Base-by-base conservation (phyloP, 2,113 vertebrate species). In the Pan troglodytes region DNA sequence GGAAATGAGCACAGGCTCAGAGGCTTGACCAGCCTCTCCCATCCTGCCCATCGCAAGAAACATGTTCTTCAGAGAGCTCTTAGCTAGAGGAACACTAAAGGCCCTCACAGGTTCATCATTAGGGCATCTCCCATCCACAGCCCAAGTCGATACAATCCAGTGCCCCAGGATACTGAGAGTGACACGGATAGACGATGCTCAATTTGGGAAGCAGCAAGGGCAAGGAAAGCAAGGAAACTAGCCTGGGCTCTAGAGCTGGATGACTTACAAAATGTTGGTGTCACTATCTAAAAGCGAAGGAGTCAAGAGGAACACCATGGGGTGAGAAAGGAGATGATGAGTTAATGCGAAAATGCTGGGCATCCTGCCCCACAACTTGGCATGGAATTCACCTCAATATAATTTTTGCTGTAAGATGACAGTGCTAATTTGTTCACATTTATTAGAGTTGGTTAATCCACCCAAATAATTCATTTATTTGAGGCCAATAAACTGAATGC, bases 351-450 rank as follows among this genome's bases (percentile, higher is more conserved):
- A 25, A 3, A 16, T 16, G 7, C 10, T 30, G 30, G 8, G 30
- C 2, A 2, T 57, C 45, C 38, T 45, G 22, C 45, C 27, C 73
- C 57, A 76, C 23, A 70, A 32, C 32, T 16, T 43, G 78, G 59
- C 40, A 35, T 35, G 30, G 17, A 40, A 80, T 73, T 91, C 83
- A 45, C 35, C n/a, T 88, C 48, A 32, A 79, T 64, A 81, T 86
- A 23, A 79, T 50, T 90, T 57, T 78, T 83, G 80, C 80, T 94
- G 14, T 87, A 45, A 90, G 61, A 93, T 22, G 45, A 93, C 52
- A 90, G 67, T 88, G 50, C 59, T 90, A 23, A 88, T 90, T 83
- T 94, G 61, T 50, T 93, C 59, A 48, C 75, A 50, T 82, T 87
- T 83, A 73, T 78, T 30, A 20, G 57, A 94, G 85, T 43, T 38